phyloP scores from a whole-genome alignment of 1,140 invertebrate species.

The Microplitis demolitor region DNA sequence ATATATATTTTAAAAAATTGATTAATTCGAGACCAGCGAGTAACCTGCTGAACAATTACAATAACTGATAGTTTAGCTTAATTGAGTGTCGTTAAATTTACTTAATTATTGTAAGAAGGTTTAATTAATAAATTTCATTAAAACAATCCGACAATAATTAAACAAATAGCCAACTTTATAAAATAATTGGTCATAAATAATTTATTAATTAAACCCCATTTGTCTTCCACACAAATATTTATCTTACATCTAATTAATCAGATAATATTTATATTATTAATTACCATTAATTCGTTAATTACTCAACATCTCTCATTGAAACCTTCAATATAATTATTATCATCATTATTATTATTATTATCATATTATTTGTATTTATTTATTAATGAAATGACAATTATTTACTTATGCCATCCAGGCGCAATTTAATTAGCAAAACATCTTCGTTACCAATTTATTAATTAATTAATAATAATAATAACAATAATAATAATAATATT shows the following conservation, averaged over 20 bases:
- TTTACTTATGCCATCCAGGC: not conserved
- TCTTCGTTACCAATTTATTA: not conserved
- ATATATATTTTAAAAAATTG: not conserved
- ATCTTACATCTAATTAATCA: no score
- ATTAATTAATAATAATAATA: not conserved
- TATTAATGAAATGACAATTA: no score
- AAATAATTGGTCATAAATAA: no score
- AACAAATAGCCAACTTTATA: no score
- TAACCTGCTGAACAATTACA: not conserved
- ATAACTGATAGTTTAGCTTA: not conserved
- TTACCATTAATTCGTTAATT: no score
- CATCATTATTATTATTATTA: conserved; percentile 7
- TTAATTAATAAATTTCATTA: no score
- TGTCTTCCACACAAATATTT: no score
- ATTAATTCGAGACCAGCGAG: not conserved
- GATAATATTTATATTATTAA: no score
- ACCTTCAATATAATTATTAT: not conserved
- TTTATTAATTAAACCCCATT: no score
- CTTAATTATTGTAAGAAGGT: no score
- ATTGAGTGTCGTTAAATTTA: not conserved
- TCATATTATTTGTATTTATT: not conserved
- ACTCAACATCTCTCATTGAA: no score
- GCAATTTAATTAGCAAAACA: conserved; percentile 8
- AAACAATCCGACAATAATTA: no score
- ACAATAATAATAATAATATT: not conserved